Evolutionary conservation across 2,888 invertebrate genomes (phyloP).

Genomic region (Coecobrya sp.): DNA sequence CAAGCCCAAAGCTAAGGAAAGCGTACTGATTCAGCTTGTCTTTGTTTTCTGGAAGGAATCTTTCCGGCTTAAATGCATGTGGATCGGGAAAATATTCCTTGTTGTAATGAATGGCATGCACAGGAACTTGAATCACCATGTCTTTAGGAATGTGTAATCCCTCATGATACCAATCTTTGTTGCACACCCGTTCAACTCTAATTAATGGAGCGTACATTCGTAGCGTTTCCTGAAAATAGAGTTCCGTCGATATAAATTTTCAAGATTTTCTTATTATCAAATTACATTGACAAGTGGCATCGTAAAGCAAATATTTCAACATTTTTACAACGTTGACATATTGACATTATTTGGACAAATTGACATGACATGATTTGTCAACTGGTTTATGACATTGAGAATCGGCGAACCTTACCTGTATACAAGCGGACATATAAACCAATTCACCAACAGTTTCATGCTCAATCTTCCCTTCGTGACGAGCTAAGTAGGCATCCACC

Average conservation of each 20-base stretch:
- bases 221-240: constrained; percentile 80
- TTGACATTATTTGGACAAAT: no score
- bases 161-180: constrained; percentile 80
- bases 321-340: no score
- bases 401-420: no score
- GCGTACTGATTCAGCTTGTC: constrained; percentile 80
- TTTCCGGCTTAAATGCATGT: constrained; percentile 77
- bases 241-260: no score
- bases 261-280: no score
- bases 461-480: constrained; percentile 73
- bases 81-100: constrained; percentile 74
- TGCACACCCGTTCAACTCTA: constrained; percentile 76
- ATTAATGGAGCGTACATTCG: constrained; percentile 79
- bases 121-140: constrained; percentile 67
- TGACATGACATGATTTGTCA: no score
- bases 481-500: constrained; percentile 73
- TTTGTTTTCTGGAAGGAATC: constrained; percentile 82
- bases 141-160: constrained; percentile 73
- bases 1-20: constrained; percentile 81
- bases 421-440: constrained; percentile 72
- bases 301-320: no score
- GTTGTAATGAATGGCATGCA: constrained; percentile 74
- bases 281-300: no score
- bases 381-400: no score
- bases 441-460: constrained; percentile 79